Conservation (phyloP, 2,113 vertebrate species). For the Myotis yumanensis region DNA sequence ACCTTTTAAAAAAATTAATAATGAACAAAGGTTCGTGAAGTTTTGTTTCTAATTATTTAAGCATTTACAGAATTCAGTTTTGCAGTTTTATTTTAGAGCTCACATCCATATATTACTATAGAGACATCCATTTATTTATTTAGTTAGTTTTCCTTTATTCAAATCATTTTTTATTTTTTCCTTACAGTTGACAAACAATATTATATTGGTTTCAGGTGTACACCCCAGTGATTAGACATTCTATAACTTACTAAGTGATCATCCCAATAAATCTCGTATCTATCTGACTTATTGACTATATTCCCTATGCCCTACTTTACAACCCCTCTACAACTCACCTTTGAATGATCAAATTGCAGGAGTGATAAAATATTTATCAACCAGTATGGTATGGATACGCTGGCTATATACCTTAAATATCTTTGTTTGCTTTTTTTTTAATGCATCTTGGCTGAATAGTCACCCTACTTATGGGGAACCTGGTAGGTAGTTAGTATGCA, state of each 20-base stretch:
- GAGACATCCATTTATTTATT: background rate
- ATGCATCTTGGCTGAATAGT: background rate
- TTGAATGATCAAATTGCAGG: slow-evolving; percentile 12
- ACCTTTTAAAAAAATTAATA: background rate
- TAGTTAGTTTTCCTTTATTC: background rate
- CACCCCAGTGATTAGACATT: background rate
- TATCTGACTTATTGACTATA: background rate
- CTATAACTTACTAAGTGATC: background rate
- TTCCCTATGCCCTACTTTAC: background rate
- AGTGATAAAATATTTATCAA: slow-evolving; percentile 14
- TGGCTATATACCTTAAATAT: background rate
- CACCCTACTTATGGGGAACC: background rate
- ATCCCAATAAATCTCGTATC: background rate
- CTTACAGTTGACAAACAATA: background rate
- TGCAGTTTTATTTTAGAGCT: background rate
- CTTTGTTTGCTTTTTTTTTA: background rate
- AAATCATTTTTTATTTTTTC: background rate
- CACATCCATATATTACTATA: background rate
- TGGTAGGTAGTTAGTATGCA: background rate
- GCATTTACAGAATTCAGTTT: background rate
- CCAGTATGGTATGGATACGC: background rate
- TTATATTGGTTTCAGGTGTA: background rate
- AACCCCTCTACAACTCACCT: background rate
- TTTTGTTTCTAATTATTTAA: background rate
- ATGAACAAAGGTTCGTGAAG: background rate